These are phyloP conservation scores for Dexiosoma caninum DNA, from an alignment of 2,888 invertebrate species.

Conservation along the genomic window DNA sequence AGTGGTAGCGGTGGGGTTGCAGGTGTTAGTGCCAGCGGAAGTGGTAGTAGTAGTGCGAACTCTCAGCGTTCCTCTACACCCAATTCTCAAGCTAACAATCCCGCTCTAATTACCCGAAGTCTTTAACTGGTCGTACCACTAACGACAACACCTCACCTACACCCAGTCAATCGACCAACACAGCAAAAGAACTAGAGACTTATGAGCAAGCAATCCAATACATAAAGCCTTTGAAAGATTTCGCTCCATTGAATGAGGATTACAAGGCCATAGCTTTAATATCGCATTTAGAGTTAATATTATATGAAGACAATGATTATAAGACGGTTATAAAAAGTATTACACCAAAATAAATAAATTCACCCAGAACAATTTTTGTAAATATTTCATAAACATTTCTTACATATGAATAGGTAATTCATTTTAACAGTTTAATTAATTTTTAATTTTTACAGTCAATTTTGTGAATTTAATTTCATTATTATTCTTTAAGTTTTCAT, in stretches of 20 bases:
- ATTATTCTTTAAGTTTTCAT: not conserved
- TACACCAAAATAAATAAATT: conserved; percentile 27
- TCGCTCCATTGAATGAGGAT: conserved; percentile 74
- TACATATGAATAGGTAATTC: too few species aligned
- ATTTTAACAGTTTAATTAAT: too few species aligned
- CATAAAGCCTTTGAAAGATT: conserved; percentile 74
- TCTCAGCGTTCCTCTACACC: conserved; percentile 45
- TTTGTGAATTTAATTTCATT: conserved; percentile 40
- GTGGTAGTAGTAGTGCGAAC: conserved; percentile 32
- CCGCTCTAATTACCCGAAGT: conserved; percentile 59
- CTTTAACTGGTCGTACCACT: conserved; percentile 52
- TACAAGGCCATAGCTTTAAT: conserved; percentile 75
- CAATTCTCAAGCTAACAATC: conserved; percentile 51
- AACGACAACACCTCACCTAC: conserved; percentile 59
- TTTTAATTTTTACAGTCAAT: too few species aligned
- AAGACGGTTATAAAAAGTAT: conserved; percentile 2
- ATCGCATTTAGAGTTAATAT: conserved; percentile 73
- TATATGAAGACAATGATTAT: conserved; percentile 70
- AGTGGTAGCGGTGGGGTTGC: not conserved
- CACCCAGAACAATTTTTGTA: not conserved
- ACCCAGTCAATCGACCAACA: conserved; percentile 52
- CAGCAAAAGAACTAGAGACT: conserved; percentile 68
- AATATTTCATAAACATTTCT: too few species aligned
- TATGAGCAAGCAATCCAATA: conserved; percentile 73
- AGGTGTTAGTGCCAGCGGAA: too few species aligned